Evolutionary conservation across 2,888 invertebrate species (phyloP).

Genomic region (Elmis aenea): DNA sequence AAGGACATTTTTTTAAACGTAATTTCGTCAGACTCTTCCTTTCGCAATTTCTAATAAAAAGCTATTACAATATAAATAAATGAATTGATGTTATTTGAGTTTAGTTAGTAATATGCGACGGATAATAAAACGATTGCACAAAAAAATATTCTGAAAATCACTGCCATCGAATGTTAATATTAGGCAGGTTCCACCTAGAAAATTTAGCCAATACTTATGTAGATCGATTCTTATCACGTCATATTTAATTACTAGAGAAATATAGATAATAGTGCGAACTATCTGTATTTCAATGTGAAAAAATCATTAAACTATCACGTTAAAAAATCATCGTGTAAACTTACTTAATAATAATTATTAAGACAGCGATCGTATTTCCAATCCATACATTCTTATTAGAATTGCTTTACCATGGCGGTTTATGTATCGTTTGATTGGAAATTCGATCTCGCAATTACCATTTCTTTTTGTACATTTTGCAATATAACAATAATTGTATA

Average conservation of each 20-base stretch:
- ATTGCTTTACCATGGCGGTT: background rate
- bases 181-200: conserved; percentile 42
- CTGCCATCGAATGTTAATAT: conserved; percentile 40
- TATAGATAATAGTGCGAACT: background rate
- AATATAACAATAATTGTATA: conserved; percentile 2
- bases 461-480: conserved; percentile 7
- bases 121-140: conserved; percentile 33
- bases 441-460: background rate
- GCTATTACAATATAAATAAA: background rate
- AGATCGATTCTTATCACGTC: conserved; percentile 16
- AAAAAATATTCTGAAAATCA: conserved; percentile 35
- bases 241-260: background rate
- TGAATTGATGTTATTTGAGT: conserved; percentile 5
- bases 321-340: no score
- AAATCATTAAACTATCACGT: background rate
- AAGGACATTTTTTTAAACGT: conserved; percentile 2
- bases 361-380: no score
- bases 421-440: background rate
- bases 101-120: conserved; percentile 14
- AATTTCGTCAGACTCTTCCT: conserved; percentile 20
- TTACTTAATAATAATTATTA: no score
- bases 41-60: conserved; percentile 17
- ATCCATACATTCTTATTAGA: no score
- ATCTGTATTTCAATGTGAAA: background rate
- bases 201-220: conserved; percentile 10